Evolutionary conservation across 2,797 vertebrate genomes (phyloP).

Genomic region (Potorous gilbertii): DNA sequence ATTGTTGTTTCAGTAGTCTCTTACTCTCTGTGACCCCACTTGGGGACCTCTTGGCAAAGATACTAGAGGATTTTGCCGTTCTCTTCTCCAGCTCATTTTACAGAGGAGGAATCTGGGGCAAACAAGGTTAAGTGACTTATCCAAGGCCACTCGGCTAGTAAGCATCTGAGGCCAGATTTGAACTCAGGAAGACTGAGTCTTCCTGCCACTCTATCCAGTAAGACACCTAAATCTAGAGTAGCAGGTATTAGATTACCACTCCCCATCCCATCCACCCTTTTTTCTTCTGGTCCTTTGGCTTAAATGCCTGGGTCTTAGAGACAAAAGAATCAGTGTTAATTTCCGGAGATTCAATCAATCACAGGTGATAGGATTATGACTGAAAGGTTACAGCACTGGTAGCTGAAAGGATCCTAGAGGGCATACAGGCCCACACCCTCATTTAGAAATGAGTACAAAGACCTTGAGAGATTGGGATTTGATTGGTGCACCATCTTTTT

Average conservation of each 20-base stretch:
- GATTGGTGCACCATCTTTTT: not conserved
- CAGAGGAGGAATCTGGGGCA: not conserved
- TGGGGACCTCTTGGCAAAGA: no score
- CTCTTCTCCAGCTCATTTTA: no score
- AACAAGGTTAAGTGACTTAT: not conserved
- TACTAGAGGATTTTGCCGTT: no score
- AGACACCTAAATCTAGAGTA: not conserved
- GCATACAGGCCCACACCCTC: not conserved
- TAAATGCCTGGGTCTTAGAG: not conserved
- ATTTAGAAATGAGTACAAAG: not conserved
- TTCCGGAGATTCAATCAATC: not conserved
- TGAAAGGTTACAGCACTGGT: not conserved
- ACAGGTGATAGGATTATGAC: not conserved
- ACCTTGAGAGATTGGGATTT: not conserved
- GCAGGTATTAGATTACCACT: not conserved
- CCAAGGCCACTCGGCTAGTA: not conserved
- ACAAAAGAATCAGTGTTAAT: not conserved
- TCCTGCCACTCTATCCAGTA: not conserved
- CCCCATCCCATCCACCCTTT: no score
- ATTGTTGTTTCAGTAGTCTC: not conserved
- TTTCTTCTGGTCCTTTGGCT: not conserved
- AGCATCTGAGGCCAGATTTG: not conserved
- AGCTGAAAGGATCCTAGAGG: not conserved
- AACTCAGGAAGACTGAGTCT: not conserved
- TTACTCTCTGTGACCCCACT: no score